A percentile compares a stretch with the other conserved stretches of the same genome.
Evolutionary conservation across 2,113 vertebrate genomes (phyloP).

Genomic region (Chitala chitala): DNA sequence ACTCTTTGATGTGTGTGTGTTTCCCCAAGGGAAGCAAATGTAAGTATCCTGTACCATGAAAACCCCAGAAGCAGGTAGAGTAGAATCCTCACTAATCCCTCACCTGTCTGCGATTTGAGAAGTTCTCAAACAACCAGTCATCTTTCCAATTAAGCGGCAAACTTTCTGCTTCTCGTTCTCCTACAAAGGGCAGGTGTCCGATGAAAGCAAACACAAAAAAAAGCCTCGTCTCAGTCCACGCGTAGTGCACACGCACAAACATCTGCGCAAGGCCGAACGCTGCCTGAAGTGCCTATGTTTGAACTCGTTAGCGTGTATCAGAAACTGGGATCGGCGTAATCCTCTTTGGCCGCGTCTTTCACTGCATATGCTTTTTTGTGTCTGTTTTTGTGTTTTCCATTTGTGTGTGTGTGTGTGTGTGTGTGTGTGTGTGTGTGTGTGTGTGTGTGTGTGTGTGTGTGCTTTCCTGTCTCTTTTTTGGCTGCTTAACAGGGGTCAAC

Average conservation of each 20-base stretch:
- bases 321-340: neutral
- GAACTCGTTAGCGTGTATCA: neutral
- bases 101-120: constrained; percentile 1
- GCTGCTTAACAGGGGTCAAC: neutral
- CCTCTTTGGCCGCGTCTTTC: neutral
- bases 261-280: no score
- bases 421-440: neutral
- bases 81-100: constrained; percentile 5
- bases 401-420: neutral
- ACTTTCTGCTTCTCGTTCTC: no score
- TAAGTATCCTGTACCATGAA: neutral
- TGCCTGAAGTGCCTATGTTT: no score
- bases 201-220: neutral
- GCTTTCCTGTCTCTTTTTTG: neutral
- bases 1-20: neutral
- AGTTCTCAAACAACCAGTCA: neutral
- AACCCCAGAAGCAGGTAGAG: constrained; percentile 8
- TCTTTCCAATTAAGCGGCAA: no score
- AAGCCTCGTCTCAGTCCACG: neutral
- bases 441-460: neutral
- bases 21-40: neutral
- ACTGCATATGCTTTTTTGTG: neutral
- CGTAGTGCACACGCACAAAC: no score
- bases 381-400: neutral
- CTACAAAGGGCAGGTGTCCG: neutral